Base-by-base conservation (phyloP, 2,797 vertebrate species). In the Diceros bicornis region DNA sequence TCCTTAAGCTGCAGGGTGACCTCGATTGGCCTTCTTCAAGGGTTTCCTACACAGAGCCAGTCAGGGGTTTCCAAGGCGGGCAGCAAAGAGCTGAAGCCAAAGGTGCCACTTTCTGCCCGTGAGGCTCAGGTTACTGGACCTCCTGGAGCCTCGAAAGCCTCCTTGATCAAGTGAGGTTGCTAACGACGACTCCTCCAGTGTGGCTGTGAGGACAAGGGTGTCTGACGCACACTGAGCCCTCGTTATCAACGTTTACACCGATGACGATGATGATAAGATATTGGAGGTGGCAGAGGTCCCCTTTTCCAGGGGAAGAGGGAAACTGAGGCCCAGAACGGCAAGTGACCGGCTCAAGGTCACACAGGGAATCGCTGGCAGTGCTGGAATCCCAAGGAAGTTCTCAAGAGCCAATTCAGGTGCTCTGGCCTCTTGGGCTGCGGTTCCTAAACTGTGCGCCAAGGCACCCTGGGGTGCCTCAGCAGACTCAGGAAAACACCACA, bases 1-100 rank as follows among this genome's bases (percentile, higher is more conserved):
- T 92, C 96, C 94, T 95, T 96, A 83, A 25, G 62, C 83, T 61
- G 34, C 77, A 74, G 94, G 96, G 91, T 98, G 97, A 74, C 77
- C 69, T 83, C 37, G 83, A 37, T 20, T 17, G 21, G 32, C 21
- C 50, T 52, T 61, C 57, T 82, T 12, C 10, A 37, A 61, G n/a
- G 13, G 2, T 37, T 25, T n/a, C 25, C 59, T 47, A 6, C 13
- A 4, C 13, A 12, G n/a, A 44, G 17, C 41, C 66, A 16, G 72
- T 69, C n/a, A 41, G 69, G 52, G 20, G 13, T 78, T 32, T 34
- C 37, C 29, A 32, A 75, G 61, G 29, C 1, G 23, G 29, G 32
- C 0, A 1, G 27, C 3, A 2, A 3, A 25, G 20, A 32, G 17
- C 14, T 3, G 13, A 32, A 68, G 47, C 6, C 6, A 32, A 55